These are phyloP conservation scores for Gymnothorax reevesii DNA, from an alignment of 2,797 vertebrate genomes.

Conservation along the genomic window DNA sequence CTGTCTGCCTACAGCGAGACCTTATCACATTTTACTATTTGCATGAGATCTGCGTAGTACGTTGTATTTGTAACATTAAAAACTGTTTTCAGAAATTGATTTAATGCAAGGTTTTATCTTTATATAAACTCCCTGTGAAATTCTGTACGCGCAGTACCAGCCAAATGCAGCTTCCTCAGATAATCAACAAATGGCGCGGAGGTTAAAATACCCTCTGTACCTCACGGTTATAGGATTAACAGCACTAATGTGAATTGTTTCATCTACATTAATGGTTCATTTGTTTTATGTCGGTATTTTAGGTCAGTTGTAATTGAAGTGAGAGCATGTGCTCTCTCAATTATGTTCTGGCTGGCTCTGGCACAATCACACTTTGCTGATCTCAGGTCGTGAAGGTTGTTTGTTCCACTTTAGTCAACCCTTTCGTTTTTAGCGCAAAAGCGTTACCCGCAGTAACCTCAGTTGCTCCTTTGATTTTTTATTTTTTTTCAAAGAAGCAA, in stretches of 20 bases:
- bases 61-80: background rate
- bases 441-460: slow-evolving; percentile 7
- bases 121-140: background rate
- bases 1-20: background rate
- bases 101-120: slow-evolving; percentile 16
- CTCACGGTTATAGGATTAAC: slow-evolving; percentile 63
- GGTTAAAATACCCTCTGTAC: slow-evolving; percentile 58
- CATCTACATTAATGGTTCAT: slow-evolving; percentile 54
- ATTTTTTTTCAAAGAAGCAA: background rate
- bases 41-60: background rate
- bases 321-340: slow-evolving; percentile 53
- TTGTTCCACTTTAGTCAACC: background rate
- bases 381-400: background rate
- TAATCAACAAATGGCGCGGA: slow-evolving; percentile 64
- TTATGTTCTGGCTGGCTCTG: slow-evolving; percentile 49
- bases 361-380: background rate
- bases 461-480: background rate
- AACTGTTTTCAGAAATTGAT: background rate
- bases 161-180: slow-evolving; percentile 41
- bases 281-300: slow-evolving; percentile 62
- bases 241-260: slow-evolving; percentile 68
- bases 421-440: background rate
- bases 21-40: background rate
- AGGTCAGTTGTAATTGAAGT: slow-evolving; percentile 61
- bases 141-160: no score